phyloP scores from a whole-genome alignment of 2,888 invertebrate genomes.

The Ormyrus labotus region DNA sequence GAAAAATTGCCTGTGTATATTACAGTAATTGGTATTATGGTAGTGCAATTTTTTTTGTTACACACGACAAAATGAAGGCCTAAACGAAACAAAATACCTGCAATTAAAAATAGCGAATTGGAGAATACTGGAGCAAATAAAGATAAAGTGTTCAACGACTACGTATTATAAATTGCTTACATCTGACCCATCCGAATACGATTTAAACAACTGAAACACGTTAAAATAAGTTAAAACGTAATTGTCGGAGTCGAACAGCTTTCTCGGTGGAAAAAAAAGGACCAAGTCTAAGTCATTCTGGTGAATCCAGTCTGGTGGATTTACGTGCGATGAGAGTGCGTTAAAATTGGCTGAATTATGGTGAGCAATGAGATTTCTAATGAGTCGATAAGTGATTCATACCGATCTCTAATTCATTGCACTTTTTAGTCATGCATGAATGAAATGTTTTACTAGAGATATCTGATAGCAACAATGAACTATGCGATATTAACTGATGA shows the following conservation, averaged over 20 bases:
- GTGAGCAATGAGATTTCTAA: too few relatives aligned
- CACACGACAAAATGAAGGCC: slow-evolving; percentile 58
- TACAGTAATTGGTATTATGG: slow-evolving; percentile 26
- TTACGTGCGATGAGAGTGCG: slow-evolving; percentile 17
- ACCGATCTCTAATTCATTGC: neutral
- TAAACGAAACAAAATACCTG: slow-evolving; percentile 57
- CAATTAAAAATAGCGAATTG: slow-evolving; percentile 57
- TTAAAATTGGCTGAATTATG: neutral
- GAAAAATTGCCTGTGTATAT: slow-evolving; percentile 27
- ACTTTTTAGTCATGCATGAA: too few relatives aligned
- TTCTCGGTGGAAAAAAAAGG: slow-evolving; percentile 43
- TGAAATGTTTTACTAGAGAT: too few relatives aligned
- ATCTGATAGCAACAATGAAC: neutral
- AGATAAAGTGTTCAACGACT: slow-evolving; percentile 59
- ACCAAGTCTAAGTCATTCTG: slow-evolving; percentile 9
- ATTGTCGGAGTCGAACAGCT: slow-evolving; percentile 54
- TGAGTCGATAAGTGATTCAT: too few relatives aligned
- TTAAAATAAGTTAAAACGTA: slow-evolving; percentile 63
- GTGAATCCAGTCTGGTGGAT: slow-evolving; percentile 38
- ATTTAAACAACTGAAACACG: slow-evolving; percentile 75
- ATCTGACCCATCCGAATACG: slow-evolving; percentile 75
- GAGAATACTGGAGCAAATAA: slow-evolving; percentile 58
- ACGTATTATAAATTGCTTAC: slow-evolving; percentile 72
- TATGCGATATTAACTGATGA: neutral
- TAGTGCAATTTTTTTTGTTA: slow-evolving; percentile 53